These are phyloP conservation scores for Antheraea mylitta DNA, from an alignment of 1,140 invertebrate genomes.

Conservation along the genomic window DNA sequence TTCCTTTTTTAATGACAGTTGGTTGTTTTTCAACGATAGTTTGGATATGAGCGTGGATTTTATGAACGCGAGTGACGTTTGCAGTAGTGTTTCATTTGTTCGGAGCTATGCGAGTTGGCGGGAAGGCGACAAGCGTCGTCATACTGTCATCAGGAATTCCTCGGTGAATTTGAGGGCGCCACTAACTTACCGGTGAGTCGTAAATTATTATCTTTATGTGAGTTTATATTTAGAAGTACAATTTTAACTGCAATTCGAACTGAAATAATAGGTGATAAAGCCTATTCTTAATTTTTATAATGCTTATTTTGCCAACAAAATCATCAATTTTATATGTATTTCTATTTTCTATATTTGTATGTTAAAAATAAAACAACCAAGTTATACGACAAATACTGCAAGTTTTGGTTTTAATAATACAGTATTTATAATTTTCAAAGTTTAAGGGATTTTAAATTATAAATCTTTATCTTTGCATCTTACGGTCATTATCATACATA, in stretches of 20 bases:
- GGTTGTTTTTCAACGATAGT: conserved; percentile 35
- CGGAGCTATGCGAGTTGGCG: conserved; percentile 63
- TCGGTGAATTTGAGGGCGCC: conserved; percentile 68
- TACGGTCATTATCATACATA: too few species aligned
- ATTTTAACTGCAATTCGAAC: neutral
- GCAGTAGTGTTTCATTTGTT: conserved; percentile 44
- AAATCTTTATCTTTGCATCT: too few species aligned
- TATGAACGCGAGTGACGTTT: conserved; percentile 46
- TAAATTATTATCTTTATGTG: neutral
- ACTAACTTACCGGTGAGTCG: conserved; percentile 69
- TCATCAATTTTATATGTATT: too few species aligned
- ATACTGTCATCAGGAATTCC: conserved; percentile 32
- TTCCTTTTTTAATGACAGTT: conserved; percentile 20
- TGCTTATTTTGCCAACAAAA: too few species aligned
- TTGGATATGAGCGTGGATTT: conserved; percentile 45
- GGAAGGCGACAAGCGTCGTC: conserved; percentile 52
- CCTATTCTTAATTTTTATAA: too few species aligned
- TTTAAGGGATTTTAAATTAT: too few species aligned
- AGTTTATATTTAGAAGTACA: neutral
- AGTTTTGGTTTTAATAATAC: too few species aligned
- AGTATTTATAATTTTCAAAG: too few species aligned
- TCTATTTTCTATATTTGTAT: too few species aligned
- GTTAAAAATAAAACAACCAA: too few species aligned
- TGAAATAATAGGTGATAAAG: too few species aligned
- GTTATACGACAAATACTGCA: too few species aligned